Evolutionary conservation across 2,113 vertebrate species (phyloP), one percentile per base, ranked within the genome.

Genomic region (Dunckerocampus dactyliophorus): DNA sequence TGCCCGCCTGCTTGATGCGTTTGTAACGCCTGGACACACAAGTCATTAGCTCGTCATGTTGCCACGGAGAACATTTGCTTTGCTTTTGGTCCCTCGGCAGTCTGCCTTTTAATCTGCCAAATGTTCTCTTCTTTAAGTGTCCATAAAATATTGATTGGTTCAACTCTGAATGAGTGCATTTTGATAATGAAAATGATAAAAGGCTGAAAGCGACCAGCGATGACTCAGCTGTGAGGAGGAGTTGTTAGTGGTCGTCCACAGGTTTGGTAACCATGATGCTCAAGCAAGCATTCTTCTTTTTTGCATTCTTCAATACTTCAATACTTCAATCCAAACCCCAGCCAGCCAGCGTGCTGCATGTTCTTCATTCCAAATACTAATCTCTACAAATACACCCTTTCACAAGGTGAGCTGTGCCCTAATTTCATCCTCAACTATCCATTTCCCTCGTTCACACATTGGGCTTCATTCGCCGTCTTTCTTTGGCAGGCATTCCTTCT

Each of bases 361-460:
- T 28, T 28, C 24, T 28, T 5, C 24, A 28, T 28, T 28, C 24
- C 24, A 28, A 28, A 5, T n/a, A n/a, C n/a, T n/a, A n/a, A n/a
- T n/a, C n/a, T n/a, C n/a, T 72, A 58, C 71, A 59, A 47, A 20
- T 52, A 61, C 53, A 28, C 24, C 24, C 7, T 34, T 34, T 34
- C 31, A 34, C 7, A 7, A 60, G 47, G 37, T 39, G 24, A 52
- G 0, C 28, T 60, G 37, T 65, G 21, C 43, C 63, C 60, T 76
- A 21, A 8, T 21, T 19, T 72, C 49, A 68, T 62, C 46, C 37
- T 54, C 12, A 6, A 59, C 62, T 22, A 6, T 65, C 43, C 19
- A 3, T 31, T 60, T 49, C 65, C 43, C 49, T 15, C 47, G 48
- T 49, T 51, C 42, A 37, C 52, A 54, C 52, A 37, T 54, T 37